These are phyloP conservation scores for Odontothrips loti DNA, from an alignment of 2,888 invertebrate genomes.

Conservation along the genomic window DNA sequence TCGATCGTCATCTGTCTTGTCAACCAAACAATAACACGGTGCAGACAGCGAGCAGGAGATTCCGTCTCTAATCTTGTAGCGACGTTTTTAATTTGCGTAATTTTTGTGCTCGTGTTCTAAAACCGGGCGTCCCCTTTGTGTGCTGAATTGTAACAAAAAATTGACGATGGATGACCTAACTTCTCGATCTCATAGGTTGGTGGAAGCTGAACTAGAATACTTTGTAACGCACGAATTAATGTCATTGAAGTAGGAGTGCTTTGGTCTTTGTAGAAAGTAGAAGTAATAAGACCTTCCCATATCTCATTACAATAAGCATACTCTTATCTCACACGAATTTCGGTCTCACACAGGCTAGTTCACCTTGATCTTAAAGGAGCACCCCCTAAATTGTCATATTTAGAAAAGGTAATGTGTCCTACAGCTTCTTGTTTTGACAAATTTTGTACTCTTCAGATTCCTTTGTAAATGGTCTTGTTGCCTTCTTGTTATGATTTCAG, in stretches of 20 bases:
- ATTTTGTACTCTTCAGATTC: not conserved
- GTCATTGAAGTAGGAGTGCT: not conserved
- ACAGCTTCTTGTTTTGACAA: not conserved
- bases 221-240: not conserved
- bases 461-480: not conserved
- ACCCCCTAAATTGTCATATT: constrained; percentile 59
- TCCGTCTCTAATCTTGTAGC: not conserved
- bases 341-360: constrained; percentile 49
- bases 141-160: not conserved
- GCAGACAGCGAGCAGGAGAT: not conserved
- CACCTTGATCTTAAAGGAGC: constrained; percentile 74
- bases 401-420: constrained; percentile 51
- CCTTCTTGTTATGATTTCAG: constrained; percentile 43
- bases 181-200: not conserved
- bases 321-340: not conserved
- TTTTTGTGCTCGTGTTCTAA: not conserved
- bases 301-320: not conserved
- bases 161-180: not conserved
- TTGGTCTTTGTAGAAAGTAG: not conserved
- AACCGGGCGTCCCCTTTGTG: not conserved
- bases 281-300: not conserved
- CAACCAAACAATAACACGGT: not conserved
- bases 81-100: not conserved
- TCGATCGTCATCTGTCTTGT: not conserved
- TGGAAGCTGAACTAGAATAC: not conserved